Evolutionary conservation across 2,797 vertebrate species (phyloP).

Genomic region (Sebastes oblongus): DNA sequence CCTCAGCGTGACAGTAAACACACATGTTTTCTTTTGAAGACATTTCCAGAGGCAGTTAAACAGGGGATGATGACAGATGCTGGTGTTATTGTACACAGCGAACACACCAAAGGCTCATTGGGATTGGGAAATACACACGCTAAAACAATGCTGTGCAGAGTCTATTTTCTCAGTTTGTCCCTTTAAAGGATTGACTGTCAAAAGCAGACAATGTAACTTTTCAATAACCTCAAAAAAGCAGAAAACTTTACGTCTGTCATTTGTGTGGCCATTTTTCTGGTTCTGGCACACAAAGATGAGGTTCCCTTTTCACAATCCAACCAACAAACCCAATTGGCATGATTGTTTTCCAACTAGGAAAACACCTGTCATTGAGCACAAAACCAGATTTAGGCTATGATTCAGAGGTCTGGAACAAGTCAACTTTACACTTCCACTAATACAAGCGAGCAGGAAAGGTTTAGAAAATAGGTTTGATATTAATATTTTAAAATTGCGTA

Average conservation of each 20-base stretch:
- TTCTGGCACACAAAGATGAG: not conserved
- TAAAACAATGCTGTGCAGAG: not conserved
- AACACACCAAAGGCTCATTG: conserved; percentile 1
- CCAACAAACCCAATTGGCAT: not conserved
- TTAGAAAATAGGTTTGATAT: not conserved
- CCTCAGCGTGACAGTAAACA: conserved; percentile 22
- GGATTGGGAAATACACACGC: not conserved
- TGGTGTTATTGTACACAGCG: not conserved
- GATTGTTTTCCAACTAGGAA: not conserved
- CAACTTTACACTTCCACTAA: not conserved
- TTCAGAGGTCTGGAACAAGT: not conserved
- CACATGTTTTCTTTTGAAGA: conserved; percentile 16
- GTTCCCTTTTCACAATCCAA: not conserved
- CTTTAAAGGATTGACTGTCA: not conserved
- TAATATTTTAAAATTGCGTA: not conserved
- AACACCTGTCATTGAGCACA: not conserved
- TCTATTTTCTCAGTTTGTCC: not conserved
- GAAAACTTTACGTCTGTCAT: not conserved
- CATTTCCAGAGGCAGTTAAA: conserved; percentile 2
- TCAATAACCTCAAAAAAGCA: not conserved
- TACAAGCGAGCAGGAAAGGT: not conserved
- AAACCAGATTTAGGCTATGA: not conserved
- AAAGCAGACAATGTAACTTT: not conserved
- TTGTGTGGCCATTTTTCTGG: too few species aligned
- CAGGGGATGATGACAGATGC: conserved; percentile 1